phyloP scores from a whole-genome alignment of 1,140 invertebrate genomes.

The Cherax destructor region DNA sequence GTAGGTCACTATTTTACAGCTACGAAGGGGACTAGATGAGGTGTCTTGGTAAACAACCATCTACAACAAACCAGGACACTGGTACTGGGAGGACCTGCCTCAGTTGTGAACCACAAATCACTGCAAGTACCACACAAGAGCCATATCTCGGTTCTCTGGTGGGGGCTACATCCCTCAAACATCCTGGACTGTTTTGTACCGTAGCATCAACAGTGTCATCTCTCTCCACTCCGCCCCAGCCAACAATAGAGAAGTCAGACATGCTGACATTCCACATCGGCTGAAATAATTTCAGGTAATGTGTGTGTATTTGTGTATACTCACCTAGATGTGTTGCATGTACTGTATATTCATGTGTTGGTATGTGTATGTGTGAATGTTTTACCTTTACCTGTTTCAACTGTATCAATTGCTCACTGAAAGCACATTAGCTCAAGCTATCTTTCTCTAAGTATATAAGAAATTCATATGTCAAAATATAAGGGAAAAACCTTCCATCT shows the following conservation, averaged over 20 bases:
- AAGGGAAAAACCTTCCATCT: constrained; percentile 62
- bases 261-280: constrained; percentile 37
- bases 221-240: constrained; percentile 32
- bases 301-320: neutral
- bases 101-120: constrained; percentile 55
- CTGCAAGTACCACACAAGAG: constrained; percentile 49
- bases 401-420: constrained; percentile 62
- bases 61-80: constrained; percentile 57
- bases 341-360: neutral
- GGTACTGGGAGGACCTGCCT: constrained; percentile 63
- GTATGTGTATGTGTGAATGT: neutral
- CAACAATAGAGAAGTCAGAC: constrained; percentile 31
- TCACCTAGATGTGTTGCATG: neutral
- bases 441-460: constrained; percentile 65
- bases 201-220: constrained; percentile 53
- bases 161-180: constrained; percentile 45
- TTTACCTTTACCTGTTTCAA: constrained; percentile 18
- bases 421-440: constrained; percentile 66
- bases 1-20: constrained; percentile 51
- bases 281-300: constrained; percentile 60
- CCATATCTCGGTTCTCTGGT: constrained; percentile 7
- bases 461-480: constrained; percentile 70
- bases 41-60: constrained; percentile 55
- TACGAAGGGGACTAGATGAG: constrained; percentile 58
- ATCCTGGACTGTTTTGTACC: constrained; percentile 65